Base-by-base conservation (phyloP, 2,797 vertebrate genomes). In the Diglossa cyanea region DNA sequence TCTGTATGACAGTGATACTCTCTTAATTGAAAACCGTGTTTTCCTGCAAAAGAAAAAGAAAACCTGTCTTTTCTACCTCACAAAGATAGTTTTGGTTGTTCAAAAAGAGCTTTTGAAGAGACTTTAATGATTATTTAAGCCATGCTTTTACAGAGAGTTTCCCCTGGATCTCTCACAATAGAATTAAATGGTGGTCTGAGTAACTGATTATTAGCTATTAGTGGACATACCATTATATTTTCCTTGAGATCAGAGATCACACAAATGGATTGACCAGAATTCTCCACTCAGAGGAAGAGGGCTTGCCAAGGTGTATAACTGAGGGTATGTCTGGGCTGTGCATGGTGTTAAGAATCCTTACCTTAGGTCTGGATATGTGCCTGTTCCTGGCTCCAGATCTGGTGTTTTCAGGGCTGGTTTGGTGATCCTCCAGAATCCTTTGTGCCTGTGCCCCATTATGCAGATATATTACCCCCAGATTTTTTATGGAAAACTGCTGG, bases 21-120 rank as follows among this genome's bases (percentile, higher is more conserved):
- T 68, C 28, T 85, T 94, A 91, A 94, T 86, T 91, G 86, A 91
- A 95, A 92, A 51, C 57, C n/a, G 9, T 78, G 61, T 72, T 94
- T 62, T 84, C 40, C 81, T 75, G n/a, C 42, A 72, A 79, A 87
- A 90, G 51, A 72, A 88, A 93, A 88, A 73, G 71, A 30, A 91
- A 90, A 30, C n/a, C 47, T 86, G 14, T 80, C 53, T 89, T 55
- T 77, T 80, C 50, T 83, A 72, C 17, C 25, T 61, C 51, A 31
- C 31, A 74, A 67, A 71, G 67, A 68, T 93, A 31, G 68, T 83
- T 90, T 62, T 45, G 30, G 18, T 58, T 78, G 47, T 71, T 85
- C 68, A 47, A 91, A 89, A 91, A 65, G 13, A 78, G 40, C 23
- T 55, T 92, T 79, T 77, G 35, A 77, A 65, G 53, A 70, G 7